Percentiles rank a stretch among this genome's conserved stretches.
These are phyloP conservation scores for Henicopernis longicauda DNA, from an alignment of 2,113 vertebrate genomes.

Conservation along the genomic window DNA sequence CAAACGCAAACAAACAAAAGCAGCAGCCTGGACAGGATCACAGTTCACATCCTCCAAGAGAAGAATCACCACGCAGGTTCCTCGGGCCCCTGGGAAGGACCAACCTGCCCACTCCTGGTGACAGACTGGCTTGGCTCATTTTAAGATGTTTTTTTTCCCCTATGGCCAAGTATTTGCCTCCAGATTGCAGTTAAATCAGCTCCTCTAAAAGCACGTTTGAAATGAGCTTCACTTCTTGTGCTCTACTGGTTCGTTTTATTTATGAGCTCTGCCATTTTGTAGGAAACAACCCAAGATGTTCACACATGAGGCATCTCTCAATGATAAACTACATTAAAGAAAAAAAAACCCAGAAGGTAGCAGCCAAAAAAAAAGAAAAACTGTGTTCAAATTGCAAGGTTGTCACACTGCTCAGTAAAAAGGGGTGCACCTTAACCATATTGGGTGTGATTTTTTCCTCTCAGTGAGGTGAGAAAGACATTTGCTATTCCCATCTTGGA, in stretches of 20 bases:
- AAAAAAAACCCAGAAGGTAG: neutral
- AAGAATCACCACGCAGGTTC: neutral
- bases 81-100: neutral
- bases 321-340: neutral
- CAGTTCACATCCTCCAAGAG: neutral
- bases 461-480: neutral
- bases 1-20: neutral
- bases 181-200: conserved; percentile 22
- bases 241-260: neutral
- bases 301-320: neutral
- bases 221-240: neutral
- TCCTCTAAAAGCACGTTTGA: conserved; percentile 30
- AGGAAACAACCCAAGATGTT: conserved; percentile 28
- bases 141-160: neutral
- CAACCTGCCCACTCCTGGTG: neutral
- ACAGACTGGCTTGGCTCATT: neutral
- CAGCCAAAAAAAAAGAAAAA: neutral
- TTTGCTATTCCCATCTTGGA: conserved; percentile 37
- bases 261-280: conserved; percentile 26
- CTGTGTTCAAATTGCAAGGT: neutral
- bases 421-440: neutral
- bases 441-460: neutral
- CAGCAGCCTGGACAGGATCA: neutral
- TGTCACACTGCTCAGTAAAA: neutral
- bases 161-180: neutral